Conservation (phyloP, 2,797 vertebrate species). For the Micropoecilia bifurca region DNA sequence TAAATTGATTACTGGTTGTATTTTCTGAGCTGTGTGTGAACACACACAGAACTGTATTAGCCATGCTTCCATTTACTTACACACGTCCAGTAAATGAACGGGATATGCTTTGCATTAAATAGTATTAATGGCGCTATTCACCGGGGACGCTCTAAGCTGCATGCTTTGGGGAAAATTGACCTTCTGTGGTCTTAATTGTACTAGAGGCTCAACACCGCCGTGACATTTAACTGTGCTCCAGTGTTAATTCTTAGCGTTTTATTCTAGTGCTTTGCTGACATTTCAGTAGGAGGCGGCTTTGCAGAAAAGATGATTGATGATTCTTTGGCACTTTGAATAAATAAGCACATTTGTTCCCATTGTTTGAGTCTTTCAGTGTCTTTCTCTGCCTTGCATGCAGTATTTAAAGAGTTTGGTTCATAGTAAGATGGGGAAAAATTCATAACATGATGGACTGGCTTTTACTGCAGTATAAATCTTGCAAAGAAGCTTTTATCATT, state of each 20-base stretch:
- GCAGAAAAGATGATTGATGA: constrained; percentile 48
- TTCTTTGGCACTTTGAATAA: constrained; percentile 58
- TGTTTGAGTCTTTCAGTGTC: constrained; percentile 33
- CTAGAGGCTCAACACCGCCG: constrained; percentile 63
- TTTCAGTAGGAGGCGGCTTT: constrained; percentile 62
- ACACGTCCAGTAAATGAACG: constrained; percentile 35
- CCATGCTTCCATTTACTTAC: constrained; percentile 18
- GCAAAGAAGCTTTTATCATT: neutral
- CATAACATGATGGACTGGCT: neutral
- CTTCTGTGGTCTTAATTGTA: constrained; percentile 79
- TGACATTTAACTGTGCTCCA: constrained; percentile 75
- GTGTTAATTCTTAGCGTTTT: constrained; percentile 71
- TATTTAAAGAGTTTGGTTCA: neutral
- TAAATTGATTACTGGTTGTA: constrained; percentile 41
- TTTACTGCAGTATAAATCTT: neutral
- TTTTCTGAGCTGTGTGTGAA: constrained; percentile 38
- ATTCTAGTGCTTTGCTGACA: constrained; percentile 73
- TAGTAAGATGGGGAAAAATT: neutral
- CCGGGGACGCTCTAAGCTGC: constrained; percentile 52
- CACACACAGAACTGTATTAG: constrained; percentile 28
- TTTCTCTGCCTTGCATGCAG: neutral
- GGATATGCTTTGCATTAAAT: constrained; percentile 65
- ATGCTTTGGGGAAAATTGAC: constrained; percentile 69
- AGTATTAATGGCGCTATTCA: constrained; percentile 67
- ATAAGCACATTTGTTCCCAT: constrained; percentile 46